Evolutionary conservation across 2,888 invertebrate genomes (phyloP), one percentile per base, ranked within the genome.

Genomic region (Globia sparganii): DNA sequence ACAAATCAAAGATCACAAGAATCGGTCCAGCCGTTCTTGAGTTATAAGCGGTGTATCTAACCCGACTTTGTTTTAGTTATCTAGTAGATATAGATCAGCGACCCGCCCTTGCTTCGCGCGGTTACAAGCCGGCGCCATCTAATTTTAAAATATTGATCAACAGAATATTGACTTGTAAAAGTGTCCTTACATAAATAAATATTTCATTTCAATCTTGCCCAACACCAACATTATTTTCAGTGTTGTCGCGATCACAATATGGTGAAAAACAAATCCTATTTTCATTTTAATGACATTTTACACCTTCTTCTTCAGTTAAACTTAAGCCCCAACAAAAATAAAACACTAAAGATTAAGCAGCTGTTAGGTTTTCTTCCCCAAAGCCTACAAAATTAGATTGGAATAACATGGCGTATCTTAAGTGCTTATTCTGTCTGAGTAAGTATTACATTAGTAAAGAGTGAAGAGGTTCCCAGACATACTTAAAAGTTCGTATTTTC

Each of bases 371-470:
- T 56, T 75, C 18, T 25, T 62, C 25, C 18, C 31, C 15, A 43
- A 73, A 43, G 25, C 75, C 34, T 66, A 66, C 37, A 49, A 34
- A 68, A 78, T 75, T 43, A 81, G 64, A 68, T 68, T 34, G 49
- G 4, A 75, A 81, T 56, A 65, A 75, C 43, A 58, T 65, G 34
- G 43, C 21, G 49, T 34, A 37, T 53, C 68, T 58, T 58, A 31
- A 75, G 76, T 75, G 25, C 56, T 79, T 79, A 75, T 78, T 80
- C 43, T 31, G 78, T 46, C 34, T 59, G 75, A 74, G 65, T 46
- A 53, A 80, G 21, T 61, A 61, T 74, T 73, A 49, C 65, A 65
- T 78, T 78, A 80, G 34, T 18, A 1, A 34, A 11, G 21, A 34
- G 21, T n/a, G 8, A 80, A 80, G 25, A 49, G 34, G 49, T 58